phyloP scores from a whole-genome alignment of 1,140 invertebrate species.

The Drosophila asahinai region DNA sequence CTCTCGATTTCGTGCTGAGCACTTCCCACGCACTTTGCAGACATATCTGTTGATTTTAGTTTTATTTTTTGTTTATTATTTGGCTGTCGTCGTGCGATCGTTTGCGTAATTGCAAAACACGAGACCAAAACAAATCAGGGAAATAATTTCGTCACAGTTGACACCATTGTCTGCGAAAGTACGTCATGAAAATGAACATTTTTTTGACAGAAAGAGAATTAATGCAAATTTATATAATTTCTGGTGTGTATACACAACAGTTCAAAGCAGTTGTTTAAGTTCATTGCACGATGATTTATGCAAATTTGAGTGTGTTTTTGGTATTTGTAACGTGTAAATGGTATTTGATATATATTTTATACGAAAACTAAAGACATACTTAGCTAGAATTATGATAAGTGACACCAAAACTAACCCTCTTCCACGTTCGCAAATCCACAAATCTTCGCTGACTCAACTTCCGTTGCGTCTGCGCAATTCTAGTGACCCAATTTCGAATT shows the following conservation, averaged over 20 bases:
- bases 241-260: constrained; percentile 14
- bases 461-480: constrained; percentile 73
- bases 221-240: constrained; percentile 47
- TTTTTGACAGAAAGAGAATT: constrained; percentile 44
- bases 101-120: constrained; percentile 72
- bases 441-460: constrained; percentile 37
- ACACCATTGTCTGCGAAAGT: constrained; percentile 48
- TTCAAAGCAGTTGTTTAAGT: not conserved
- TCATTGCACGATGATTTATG: constrained; percentile 16
- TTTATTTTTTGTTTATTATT: constrained; percentile 30
- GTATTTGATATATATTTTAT: not conserved
- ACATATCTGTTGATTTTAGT: constrained; percentile 43
- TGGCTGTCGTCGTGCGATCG: constrained; percentile 58
- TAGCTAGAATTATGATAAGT: too few relatives aligned
- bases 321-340: not conserved
- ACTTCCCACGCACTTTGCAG: constrained; percentile 73
- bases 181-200: constrained; percentile 36
- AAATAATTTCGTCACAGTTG: constrained; percentile 65
- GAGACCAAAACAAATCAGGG: constrained; percentile 43
- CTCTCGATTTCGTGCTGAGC: constrained; percentile 34
- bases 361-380: too few relatives aligned
- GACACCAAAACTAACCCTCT: not conserved
- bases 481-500: constrained; percentile 65
- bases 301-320: not conserved
- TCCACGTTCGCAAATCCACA: not conserved